Percentiles rank a stretch among this genome's conserved stretches.
These are phyloP conservation scores for Callipepla californica DNA, from an alignment of 2,113 vertebrate genomes.

Conservation along the genomic window DNA sequence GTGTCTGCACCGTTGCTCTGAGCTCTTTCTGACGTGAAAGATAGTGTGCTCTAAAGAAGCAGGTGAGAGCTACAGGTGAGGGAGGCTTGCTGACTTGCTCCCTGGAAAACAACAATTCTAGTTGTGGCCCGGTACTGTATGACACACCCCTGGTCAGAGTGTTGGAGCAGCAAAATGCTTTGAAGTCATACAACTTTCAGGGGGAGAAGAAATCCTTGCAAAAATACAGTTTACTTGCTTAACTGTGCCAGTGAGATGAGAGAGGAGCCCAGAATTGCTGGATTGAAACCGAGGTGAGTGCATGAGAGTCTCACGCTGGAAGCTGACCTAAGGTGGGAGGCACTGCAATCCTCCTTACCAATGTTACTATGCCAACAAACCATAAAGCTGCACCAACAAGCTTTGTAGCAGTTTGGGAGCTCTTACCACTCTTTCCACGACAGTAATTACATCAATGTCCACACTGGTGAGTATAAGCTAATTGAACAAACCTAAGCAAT, in stretches of 20 bases:
- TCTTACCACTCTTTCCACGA: not conserved
- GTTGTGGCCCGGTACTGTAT: not conserved
- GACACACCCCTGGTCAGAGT: not conserved
- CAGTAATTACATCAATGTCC: not conserved
- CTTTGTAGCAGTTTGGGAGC: not conserved
- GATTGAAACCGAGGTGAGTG: not conserved
- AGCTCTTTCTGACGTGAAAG: not conserved
- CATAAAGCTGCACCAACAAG: not conserved
- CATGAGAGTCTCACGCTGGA: fast-evolving
- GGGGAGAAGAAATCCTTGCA: not conserved
- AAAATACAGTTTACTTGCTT: not conserved
- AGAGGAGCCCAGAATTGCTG: not conserved
- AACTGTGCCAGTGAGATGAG: not conserved
- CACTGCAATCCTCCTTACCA: not conserved
- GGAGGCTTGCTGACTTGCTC: not conserved
- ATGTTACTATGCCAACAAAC: not conserved
- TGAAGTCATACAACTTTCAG: not conserved
- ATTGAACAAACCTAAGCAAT: not conserved
- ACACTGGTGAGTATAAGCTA: not conserved
- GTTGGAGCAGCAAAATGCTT: not conserved
- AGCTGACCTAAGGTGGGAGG: not conserved
- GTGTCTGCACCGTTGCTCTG: not conserved
- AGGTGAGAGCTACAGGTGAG: not conserved
- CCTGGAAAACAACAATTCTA: not conserved
- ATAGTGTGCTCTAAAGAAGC: not conserved